Base-by-base conservation (phyloP, 2,888 invertebrate genomes). In the Eupsilia transversa region DNA sequence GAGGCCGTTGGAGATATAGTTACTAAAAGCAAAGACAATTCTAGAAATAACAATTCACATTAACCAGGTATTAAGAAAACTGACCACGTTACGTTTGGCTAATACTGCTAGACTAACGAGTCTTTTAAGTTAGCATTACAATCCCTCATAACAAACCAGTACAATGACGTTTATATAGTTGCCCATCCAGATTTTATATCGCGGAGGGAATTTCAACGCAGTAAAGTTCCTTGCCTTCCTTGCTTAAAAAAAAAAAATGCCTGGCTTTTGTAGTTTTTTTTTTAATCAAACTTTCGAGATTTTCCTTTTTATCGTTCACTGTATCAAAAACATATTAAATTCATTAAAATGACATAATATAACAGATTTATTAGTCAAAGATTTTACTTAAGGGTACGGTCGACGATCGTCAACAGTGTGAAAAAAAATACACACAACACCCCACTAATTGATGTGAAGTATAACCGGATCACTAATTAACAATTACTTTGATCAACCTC, bases 401-500 rank as follows among this genome's bases (percentile, higher is more conserved):
- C 59, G 59, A 78, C 6, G 4, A 52, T n/a, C 12, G 49, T 46
- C 17, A 46, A 43, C n/a, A 43, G 38, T 38, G 57, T n/a, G 38
- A 41, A 52, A 57, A 43, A 33, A 35, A 78, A 43, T 3, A 43
- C 41, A 41, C 14, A 20, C 70, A 75, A 27, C 41, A 49, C 7
- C n/a, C 41, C 23, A 52, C 33, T 46, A 64, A 73, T 64, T 73
- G n/a, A 64, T 52, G 43, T 43, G 41, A 52, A 52, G 49, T 33
- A 30, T 59, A 63, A 67, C 49, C 23, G 52, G 38, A 67, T 64
- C 20, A 52, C 57, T 79, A 68, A 82, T 79, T 67, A 82, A 64
- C 7, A 67, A 82, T 46, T 49, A 46, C 14, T 59, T 46, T 67
- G 38, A 57, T 76, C 52, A 64, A 67, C 63, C 54, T 76, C 63